phyloP scores from a whole-genome alignment of 1,140 invertebrate species.

The Fopius arisanus region DNA sequence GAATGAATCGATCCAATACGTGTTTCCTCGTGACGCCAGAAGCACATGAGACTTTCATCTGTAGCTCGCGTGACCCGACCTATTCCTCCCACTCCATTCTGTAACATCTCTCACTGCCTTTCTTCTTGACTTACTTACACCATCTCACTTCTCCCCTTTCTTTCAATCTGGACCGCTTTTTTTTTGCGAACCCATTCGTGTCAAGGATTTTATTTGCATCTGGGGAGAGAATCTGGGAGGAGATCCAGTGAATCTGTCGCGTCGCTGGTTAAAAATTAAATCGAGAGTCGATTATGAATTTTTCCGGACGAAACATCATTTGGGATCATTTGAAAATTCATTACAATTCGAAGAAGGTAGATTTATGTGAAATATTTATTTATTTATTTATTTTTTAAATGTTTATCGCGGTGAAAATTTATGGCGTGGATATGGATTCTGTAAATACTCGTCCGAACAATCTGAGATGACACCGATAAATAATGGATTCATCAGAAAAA shows the following conservation, averaged over 20 bases:
- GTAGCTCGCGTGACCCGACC: constrained; percentile 20
- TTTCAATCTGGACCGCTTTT: background rate
- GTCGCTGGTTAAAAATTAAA: too few species aligned
- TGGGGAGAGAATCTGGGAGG: background rate
- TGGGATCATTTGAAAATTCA: too few species aligned
- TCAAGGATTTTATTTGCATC: background rate
- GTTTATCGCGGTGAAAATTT: too few species aligned
- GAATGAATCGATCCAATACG: constrained; percentile 19
- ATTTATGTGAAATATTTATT: too few species aligned
- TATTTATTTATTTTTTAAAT: too few species aligned
- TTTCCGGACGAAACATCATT: too few species aligned
- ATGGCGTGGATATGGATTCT: too few species aligned
- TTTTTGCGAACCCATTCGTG: background rate
- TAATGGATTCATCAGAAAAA: background rate
- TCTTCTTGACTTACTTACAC: background rate
- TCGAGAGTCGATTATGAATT: too few species aligned
- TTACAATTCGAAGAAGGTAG: too few species aligned
- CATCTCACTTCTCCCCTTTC: background rate
- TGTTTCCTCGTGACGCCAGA: constrained; percentile 25
- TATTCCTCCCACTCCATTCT: background rate
- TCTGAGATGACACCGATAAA: background rate
- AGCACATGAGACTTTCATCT: constrained; percentile 28
- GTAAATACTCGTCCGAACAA: background rate
- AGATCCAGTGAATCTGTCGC: background rate
- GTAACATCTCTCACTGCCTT: background rate